Base-by-base conservation (phyloP, 2,113 vertebrate species). In the Camelus bactrianus region DNA sequence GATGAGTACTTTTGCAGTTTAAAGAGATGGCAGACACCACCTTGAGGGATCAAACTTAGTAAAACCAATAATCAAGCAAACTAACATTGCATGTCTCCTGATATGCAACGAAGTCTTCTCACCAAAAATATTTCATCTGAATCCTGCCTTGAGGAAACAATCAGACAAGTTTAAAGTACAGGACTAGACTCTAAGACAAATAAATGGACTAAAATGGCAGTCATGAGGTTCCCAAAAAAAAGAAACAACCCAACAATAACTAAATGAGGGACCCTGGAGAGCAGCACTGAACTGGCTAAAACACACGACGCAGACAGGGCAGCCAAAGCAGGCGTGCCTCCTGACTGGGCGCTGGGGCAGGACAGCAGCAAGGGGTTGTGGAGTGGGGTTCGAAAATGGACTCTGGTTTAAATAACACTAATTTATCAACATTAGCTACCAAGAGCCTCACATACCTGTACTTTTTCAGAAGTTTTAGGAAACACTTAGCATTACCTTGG, bases 401-500 rank as follows among this genome's bases (percentile, higher is more conserved):
- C 0, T 30, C 6, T 1, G 26, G 42, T 80, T 90, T 86, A 46
- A 67, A 24, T 1, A 91, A 75, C 30, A 54, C 3, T 32, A 32
- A 54, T 12, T 38, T 30, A n/a, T 38, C 42, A 38, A 38, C 8
- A 60, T 35, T 10, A 24, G 83, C 24, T 60, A 4, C 42, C 38
- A 32, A 56, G 52, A 52, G 4, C 26, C n/a, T 24, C 42, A 28
- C 46, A 26, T 3, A 64, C 80, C 48, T 62, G 28, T 15, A n/a
- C 50, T 24, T 64, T 56, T 62, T 19, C 62, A 48, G n/a, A 88
- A 84, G 42, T 48, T 75, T 54, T 1, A 38, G 26, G 50, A 84
- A 89, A 52, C 10, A 26, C 64, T 46, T 10, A 0, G 16, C 5
- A 80, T 97, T 97, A 99, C 99, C 99, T 99, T 98, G 3, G 99